Conservation (phyloP, 2,113 vertebrate species). For the Marmota monax region DNA sequence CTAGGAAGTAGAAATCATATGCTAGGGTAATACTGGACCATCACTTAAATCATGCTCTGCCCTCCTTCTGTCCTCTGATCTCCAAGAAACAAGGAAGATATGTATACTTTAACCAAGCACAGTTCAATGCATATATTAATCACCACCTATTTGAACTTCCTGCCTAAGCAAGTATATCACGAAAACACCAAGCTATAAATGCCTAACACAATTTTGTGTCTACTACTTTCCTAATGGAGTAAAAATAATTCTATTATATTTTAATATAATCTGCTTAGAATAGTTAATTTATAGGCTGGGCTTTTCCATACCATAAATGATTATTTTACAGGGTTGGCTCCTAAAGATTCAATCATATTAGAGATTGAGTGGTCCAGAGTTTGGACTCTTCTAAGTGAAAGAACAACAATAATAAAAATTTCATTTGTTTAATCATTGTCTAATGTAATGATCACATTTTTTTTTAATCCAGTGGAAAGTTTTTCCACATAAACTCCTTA, state of each 20-base stretch:
- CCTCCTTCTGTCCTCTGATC: too few relatives aligned
- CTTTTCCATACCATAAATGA: conserved; percentile 10
- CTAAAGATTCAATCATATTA: background rate
- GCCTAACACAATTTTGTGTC: background rate
- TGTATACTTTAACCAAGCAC: background rate
- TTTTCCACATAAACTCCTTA: background rate
- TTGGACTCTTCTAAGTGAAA: background rate
- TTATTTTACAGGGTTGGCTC: background rate
- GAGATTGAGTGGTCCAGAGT: background rate
- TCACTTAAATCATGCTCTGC: too few relatives aligned
- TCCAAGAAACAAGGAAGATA: too few relatives aligned
- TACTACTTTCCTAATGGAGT: conserved; percentile 19
- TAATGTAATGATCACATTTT: background rate
- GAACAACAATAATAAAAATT: background rate
- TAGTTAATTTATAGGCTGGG: background rate
- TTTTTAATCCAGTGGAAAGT: background rate
- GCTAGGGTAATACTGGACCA: background rate
- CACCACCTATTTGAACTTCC: background rate
- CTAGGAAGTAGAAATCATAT: background rate
- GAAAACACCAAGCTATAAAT: background rate
- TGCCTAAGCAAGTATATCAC: background rate
- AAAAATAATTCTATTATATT: background rate
- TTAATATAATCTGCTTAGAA: conserved; percentile 12
- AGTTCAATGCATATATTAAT: background rate
- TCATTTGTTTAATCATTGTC: background rate